Base-by-base conservation (phyloP, 2,797 vertebrate genomes). In the Megaceryle alcyon region DNA sequence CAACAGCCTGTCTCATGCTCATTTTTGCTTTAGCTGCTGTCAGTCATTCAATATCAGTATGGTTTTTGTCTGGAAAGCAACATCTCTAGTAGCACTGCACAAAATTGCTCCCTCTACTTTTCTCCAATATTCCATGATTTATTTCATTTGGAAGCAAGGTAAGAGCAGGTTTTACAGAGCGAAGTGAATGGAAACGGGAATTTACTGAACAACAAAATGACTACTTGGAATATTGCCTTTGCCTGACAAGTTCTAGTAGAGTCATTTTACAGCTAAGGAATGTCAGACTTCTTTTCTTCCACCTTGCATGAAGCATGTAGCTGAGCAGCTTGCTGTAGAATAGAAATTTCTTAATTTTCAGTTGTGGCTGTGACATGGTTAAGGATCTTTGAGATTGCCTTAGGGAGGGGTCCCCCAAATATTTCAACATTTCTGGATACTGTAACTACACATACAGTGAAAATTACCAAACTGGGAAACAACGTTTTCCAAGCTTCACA, bases 241-340 rank as follows among this genome's bases (percentile, higher is more conserved):
- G 65, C 65, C 39, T 68, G 46, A 79, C 33, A 77, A 88, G 46
- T 73, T 51, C 54, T 81, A 39, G 49, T 44, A 89, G 92, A 66
- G 70, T 91, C 33, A 66, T 77, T 93, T 94, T 71, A 78, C 79
- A 96, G 79, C 82, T 82, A 90, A 88, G 76, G 76, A 91, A 91
- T 33, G 59, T 90, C 9, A 70, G 56, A 65, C 25, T 28, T 94
- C 18, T 51, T 56, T 76, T 75, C 57, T 81, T 77, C 37, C 21
- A 46, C 4, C 13, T 70, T 92, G 82, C 21, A 39, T 54, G 37
- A 25, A 54, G 41, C 6, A 5, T 60, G 57, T 37, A 31, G 17
- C 0, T 0, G 31, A 83, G 37, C 2, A 63, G 29, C 64, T 93
- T 95, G 63, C 28, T 43, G n/a, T 53, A 6, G 37, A 84, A 46